Conservation (phyloP, 2,113 vertebrate genomes). For the Polypterus bichir region DNA sequence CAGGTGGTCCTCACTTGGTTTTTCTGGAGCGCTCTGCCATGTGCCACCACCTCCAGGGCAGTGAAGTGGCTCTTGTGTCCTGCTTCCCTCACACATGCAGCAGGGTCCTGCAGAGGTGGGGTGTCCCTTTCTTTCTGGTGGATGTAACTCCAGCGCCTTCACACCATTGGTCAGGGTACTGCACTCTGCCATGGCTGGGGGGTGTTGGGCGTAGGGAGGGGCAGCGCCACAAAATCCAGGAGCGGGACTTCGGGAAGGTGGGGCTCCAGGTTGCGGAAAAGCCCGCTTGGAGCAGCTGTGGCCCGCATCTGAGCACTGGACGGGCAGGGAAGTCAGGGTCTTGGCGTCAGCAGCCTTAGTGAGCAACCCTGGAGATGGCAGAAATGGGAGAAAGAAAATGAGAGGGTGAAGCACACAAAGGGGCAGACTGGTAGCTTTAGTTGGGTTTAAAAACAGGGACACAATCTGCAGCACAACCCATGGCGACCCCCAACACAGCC, state of each 20-base stretch:
- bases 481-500: too few relatives aligned
- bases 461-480: too few relatives aligned
- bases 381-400: neutral
- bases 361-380: neutral
- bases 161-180: neutral
- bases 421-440: too few relatives aligned
- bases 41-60: too few relatives aligned
- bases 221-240: neutral
- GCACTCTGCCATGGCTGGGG: neutral
- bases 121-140: too few relatives aligned
- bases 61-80: too few relatives aligned
- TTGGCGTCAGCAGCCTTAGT: neutral
- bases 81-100: too few relatives aligned
- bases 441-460: too few relatives aligned
- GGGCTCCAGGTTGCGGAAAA: neutral
- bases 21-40: neutral
- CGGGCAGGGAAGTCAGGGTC: neutral
- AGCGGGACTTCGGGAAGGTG: neutral
- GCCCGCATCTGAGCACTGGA: neutral
- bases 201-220: neutral
- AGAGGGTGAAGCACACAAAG: neutral
- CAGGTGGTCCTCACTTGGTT: neutral
- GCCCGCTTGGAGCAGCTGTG: neutral
- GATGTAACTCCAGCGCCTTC: neutral
- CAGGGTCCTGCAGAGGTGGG: too few relatives aligned